These are phyloP conservation scores for Verasper variegatus DNA, from an alignment of 2,113 vertebrate species.

Conservation along the genomic window DNA sequence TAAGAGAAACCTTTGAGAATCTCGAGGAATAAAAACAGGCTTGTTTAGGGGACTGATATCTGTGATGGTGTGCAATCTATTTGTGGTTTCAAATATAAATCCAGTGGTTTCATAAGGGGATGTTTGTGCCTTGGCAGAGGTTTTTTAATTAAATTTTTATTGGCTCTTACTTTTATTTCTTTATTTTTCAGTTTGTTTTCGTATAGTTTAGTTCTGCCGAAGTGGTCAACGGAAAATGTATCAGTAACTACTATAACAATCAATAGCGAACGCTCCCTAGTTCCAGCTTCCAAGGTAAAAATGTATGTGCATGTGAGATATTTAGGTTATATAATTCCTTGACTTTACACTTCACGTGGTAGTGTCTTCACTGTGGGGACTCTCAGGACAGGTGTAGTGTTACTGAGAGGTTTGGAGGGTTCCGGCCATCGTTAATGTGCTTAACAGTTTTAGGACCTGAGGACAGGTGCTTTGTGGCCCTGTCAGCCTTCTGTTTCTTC, in stretches of 20 bases:
- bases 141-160: no score
- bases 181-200: background rate
- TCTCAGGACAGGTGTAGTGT: conserved; percentile 59
- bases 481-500: conserved; percentile 67
- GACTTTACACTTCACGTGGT: conserved; percentile 33
- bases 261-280: background rate
- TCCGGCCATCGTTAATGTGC: conserved; percentile 65
- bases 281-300: background rate
- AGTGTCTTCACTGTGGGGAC: conserved; percentile 21
- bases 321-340: background rate
- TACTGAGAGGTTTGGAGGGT: conserved; percentile 53
- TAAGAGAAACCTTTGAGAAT: no score
- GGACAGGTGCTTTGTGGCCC: conserved; percentile 71
- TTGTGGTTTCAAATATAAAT: no score
- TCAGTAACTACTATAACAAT: background rate
- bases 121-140: no score
- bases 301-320: no score
- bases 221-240: background rate
- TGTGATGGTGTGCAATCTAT: no score
- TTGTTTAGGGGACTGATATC: no score
- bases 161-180: background rate
- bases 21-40: no score
- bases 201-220: background rate
- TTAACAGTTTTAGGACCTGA: conserved; percentile 63
- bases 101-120: background rate